phyloP scores from a whole-genome alignment of 1,140 invertebrate species.

The Drosophila lowei region DNA sequence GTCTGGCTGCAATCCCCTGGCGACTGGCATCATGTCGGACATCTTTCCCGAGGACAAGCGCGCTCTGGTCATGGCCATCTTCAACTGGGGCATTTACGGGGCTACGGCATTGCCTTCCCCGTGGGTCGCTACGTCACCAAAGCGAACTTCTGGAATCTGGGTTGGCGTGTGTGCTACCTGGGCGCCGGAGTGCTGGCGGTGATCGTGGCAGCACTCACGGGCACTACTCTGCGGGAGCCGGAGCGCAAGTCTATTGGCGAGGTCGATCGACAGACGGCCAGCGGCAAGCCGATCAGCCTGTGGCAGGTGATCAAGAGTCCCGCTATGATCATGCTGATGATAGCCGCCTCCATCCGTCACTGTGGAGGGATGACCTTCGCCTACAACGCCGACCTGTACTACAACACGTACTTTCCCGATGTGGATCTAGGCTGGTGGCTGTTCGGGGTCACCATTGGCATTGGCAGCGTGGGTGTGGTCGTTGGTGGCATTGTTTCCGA shows the following conservation, averaged over 20 bases:
- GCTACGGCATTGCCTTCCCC: slow-evolving; percentile 96
- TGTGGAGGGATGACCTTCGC: slow-evolving; percentile 95
- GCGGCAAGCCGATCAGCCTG: slow-evolving; percentile 85
- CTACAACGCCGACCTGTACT: slow-evolving; percentile 95
- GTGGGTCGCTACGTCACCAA: slow-evolving; percentile 94
- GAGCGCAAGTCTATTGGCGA: slow-evolving; percentile 89
- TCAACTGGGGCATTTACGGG: slow-evolving; percentile 98
- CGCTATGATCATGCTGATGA: slow-evolving; percentile 90
- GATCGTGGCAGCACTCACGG: slow-evolving; percentile 89
- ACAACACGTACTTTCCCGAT: slow-evolving; percentile 93
- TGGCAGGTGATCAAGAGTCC: slow-evolving; percentile 91
- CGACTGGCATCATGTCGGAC: slow-evolving; percentile 92
- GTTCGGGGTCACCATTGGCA: slow-evolving; percentile 92
- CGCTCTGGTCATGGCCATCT: slow-evolving; percentile 95
- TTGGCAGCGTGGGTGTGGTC: slow-evolving; percentile 94
- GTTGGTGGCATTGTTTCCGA: slow-evolving; percentile 95
- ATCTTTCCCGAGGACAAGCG: slow-evolving; percentile 92
- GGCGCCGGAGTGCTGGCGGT: slow-evolving; percentile 92
- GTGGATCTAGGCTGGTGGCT: slow-evolving; percentile 94
- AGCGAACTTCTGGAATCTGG: slow-evolving; percentile 90
- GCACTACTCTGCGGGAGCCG: slow-evolving; percentile 91
- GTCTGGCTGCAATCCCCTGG: slow-evolving; percentile 94
- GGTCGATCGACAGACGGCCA: slow-evolving; percentile 83
- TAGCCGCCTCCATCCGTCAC: slow-evolving; percentile 95
- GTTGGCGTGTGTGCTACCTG: slow-evolving; percentile 95